Percentiles rank a stretch among this genome's conserved stretches.
Evolutionary conservation across 2,888 invertebrate genomes (phyloP).

Genomic region (Spisula subtruncata): DNA sequence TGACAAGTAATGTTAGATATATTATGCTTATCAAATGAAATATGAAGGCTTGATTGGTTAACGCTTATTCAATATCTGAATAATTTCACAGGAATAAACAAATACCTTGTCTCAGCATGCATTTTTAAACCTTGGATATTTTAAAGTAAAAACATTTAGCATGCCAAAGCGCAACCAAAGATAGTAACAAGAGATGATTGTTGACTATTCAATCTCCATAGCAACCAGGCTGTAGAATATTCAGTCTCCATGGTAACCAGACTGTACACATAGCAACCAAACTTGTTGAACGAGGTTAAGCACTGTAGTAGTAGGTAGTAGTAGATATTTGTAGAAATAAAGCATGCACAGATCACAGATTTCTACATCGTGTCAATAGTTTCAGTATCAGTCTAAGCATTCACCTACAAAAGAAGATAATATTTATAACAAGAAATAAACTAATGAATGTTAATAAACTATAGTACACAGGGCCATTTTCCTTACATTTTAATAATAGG

Average conservation of each 20-base stretch:
- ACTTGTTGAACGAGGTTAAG: neutral
- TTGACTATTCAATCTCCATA: neutral
- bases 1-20: no score
- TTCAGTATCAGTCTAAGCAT: neutral
- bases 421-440: neutral
- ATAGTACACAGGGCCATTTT: no score
- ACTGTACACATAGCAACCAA: neutral
- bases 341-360: conserved; percentile 12
- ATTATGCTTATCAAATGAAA: no score
- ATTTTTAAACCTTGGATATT: no score
- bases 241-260: neutral
- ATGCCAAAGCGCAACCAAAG: neutral
- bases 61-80: no score
- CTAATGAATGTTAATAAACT: no score
- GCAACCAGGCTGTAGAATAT: neutral
- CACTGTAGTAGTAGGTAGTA: neutral
- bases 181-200: neutral
- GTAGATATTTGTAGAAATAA: neutral
- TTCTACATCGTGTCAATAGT: neutral
- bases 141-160: no score
- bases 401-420: neutral
- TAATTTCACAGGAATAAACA: no score
- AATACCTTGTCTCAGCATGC: neutral
- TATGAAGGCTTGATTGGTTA: no score
- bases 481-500: no score